These are phyloP conservation scores for Ochlodes sylvanus DNA, from an alignment of 2,888 invertebrate genomes.

Conservation along the genomic window DNA sequence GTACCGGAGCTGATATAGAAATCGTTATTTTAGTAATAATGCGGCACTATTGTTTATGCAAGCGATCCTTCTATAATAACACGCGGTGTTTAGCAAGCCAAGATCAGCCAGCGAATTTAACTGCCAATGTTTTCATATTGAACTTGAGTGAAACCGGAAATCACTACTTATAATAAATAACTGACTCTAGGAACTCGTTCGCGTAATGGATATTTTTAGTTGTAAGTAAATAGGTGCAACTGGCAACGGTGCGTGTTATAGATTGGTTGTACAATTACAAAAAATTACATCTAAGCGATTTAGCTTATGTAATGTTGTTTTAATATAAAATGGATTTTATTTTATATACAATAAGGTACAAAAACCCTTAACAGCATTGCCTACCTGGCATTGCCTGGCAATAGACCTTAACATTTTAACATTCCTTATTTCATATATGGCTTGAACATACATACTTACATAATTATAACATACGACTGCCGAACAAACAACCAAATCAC, in stretches of 20 bases:
- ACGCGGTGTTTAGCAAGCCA: constrained; percentile 31
- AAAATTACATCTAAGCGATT: background rate
- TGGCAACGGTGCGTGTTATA: background rate
- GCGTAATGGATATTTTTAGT: constrained; percentile 22
- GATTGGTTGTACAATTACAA: background rate
- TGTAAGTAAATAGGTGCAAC: background rate
- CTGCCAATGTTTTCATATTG: constrained; percentile 29
- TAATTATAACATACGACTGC: no score
- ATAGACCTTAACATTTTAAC: no score
- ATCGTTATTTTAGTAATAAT: constrained; percentile 36
- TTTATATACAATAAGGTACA: no score
- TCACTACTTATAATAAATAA: constrained; percentile 37
- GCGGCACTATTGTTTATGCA: constrained; percentile 44
- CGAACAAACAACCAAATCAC: no score
- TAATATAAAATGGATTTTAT: no score
- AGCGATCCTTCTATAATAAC: constrained; percentile 46
- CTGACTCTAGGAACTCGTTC: constrained; percentile 32
- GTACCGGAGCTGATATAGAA: constrained; percentile 32
- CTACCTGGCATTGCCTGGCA: no score
- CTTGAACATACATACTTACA: no score
- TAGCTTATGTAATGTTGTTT: no score
- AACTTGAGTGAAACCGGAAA: constrained; percentile 36
- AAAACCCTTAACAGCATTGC: no score
- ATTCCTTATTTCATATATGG: no score
- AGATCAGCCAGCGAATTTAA: constrained; percentile 36